Conservation (phyloP, 1,140 invertebrate genomes). For the Heliconius nattereri region DNA sequence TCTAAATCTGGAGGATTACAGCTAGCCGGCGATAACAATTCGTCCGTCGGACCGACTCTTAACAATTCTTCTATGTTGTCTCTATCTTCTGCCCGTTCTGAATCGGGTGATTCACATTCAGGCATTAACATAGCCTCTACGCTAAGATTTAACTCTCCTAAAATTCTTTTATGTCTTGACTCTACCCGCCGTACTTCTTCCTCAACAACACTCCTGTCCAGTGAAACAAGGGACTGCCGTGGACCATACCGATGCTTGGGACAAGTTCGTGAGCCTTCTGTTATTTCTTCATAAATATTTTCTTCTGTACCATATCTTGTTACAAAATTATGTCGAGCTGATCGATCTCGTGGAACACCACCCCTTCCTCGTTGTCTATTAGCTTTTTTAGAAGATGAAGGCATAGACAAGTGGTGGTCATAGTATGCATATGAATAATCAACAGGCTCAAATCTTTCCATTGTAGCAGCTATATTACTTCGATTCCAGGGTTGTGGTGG, state of each 20-base stretch:
- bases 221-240: conserved; percentile 81
- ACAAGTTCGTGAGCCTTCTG: conserved; percentile 81
- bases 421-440: conserved; percentile 92
- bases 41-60: conserved; percentile 87
- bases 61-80: conserved; percentile 85
- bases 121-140: conserved; percentile 94
- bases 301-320: conserved; percentile 91
- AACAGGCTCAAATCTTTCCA: conserved; percentile 83
- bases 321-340: conserved; percentile 85
- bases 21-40: conserved; percentile 85
- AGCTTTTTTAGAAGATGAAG: conserved; percentile 75
- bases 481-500: conserved; percentile 78
- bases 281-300: conserved; percentile 94
- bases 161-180: conserved; percentile 88
- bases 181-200: conserved; percentile 91
- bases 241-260: conserved; percentile 78
- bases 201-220: conserved; percentile 86
- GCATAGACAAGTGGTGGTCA: conserved; percentile 85
- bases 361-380: conserved; percentile 71
- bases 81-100: conserved; percentile 79
- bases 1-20: conserved; percentile 87
- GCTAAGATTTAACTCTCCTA: conserved; percentile 92
- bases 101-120: conserved; percentile 78
- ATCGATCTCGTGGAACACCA: conserved; percentile 73
- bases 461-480: conserved; percentile 83